Base-by-base conservation (phyloP, 2,888 invertebrate genomes). In the Pegoplata infirma region DNA sequence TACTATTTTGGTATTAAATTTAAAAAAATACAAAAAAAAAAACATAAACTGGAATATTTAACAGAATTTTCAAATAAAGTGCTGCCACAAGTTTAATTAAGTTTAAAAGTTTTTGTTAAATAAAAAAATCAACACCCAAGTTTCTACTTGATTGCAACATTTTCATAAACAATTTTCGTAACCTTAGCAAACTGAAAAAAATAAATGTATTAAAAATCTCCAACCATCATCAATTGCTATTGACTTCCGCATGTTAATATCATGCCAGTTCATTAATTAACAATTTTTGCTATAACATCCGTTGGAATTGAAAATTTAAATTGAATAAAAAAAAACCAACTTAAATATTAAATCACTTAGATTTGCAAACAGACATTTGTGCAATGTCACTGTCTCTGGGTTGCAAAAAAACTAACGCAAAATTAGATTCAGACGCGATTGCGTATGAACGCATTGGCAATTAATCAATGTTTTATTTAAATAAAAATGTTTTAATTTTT, bases 191-290 rank as follows among this genome's bases (percentile, higher is more conserved):
- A 36, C 12, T 2, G 36, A n/a, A n/a, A n/a, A 40, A 40, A 40
- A 12, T 5, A 25, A 25, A 5, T 12, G 14, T 7, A 51, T 23
- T 10, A 10, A 55, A 46, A 44, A 16, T 44, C 12, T 21, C 32
- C 28, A 46, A 56, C 46, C n/a, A 46, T 55, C 28, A 55, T 53
- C n/a, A 25, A 17, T 19, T 64, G 14, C 32, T 46, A 19, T 46
- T 56, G 46, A 68, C 68, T 82, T 82, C 81, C 82, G 76, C 68
- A 72, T 80, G 56, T 74, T 74, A 78, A 44, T 77, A 68, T 67
- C 53, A 74, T 59, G 68, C 44, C 71, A 74, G 64, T 76, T 68
- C 63, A 76, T 76, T 81, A 78, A 78, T 80, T 81, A 74, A 75
- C 67, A 58, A 58, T 76, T 77, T 61, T 40, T 63, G 32, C 28